phyloP scores from a whole-genome alignment of 2,888 invertebrate species.

The Trachelus iudaicus region DNA sequence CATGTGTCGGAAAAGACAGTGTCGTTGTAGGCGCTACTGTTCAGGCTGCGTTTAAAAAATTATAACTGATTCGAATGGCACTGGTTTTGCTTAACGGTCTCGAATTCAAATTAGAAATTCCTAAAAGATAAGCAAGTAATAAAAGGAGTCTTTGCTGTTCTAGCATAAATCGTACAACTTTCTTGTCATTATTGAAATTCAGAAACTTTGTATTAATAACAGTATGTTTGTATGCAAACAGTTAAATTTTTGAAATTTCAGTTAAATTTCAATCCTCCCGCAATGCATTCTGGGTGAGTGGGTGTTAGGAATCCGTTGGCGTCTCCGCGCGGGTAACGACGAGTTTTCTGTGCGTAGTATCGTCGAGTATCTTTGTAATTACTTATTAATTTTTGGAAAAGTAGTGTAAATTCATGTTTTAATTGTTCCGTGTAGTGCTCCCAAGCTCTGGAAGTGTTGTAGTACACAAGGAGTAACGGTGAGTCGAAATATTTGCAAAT shows the following conservation, averaged over 20 bases:
- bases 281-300: background rate
- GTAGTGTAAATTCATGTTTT: background rate
- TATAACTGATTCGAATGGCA: background rate
- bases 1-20: too few relatives aligned
- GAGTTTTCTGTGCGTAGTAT: background rate
- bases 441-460: background rate
- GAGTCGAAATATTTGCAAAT: background rate
- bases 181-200: background rate
- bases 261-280: background rate
- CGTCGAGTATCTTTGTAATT: background rate
- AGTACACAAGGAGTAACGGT: background rate
- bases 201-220: background rate
- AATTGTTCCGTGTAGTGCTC: background rate
- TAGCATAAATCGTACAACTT: background rate
- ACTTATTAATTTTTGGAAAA: background rate
- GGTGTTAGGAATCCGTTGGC: background rate
- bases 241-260: too few relatives aligned
- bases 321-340: background rate
- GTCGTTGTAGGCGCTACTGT: background rate
- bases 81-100: background rate
- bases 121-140: background rate
- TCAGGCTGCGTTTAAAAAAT: background rate
- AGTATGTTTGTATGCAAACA: too few relatives aligned
- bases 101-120: background rate
- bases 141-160: background rate